Evolutionary conservation across 2,888 invertebrate species (phyloP).

Genomic region (Andrena trimmerana): DNA sequence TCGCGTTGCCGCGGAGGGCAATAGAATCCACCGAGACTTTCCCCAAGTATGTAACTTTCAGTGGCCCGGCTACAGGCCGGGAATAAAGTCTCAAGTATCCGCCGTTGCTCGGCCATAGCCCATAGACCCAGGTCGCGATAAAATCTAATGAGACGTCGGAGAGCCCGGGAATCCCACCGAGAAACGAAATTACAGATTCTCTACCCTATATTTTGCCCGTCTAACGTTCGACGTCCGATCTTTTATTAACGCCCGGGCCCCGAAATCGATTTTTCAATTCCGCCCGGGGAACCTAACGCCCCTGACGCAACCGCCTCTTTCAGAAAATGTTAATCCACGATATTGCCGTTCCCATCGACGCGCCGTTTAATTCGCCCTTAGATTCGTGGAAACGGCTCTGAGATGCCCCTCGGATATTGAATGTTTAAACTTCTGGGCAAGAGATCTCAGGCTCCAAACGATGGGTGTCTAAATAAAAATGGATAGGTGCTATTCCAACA

Average conservation of each 20-base stretch:
- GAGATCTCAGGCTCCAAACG: too few species aligned
- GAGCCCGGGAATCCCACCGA: conserved; percentile 45
- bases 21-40: conserved; percentile 49
- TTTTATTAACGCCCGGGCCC: conserved; percentile 59
- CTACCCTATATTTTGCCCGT: conserved; percentile 57
- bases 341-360: conserved; percentile 4
- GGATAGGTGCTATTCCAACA: too few species aligned
- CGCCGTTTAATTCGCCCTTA: conserved; percentile 15
- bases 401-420: not conserved
- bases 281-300: not conserved
- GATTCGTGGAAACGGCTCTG: not conserved
- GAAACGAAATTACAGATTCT: conserved; percentile 65
- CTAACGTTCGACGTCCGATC: conserved; percentile 54
- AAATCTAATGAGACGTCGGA: conserved; percentile 64
- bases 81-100: conserved; percentile 63
- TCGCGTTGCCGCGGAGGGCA: conserved; percentile 21
- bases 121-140: conserved; percentile 50
- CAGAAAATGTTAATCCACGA: conserved; percentile 31
- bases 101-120: conserved; percentile 36
- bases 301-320: conserved; percentile 16
- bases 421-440: not conserved
- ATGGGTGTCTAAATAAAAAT: too few species aligned
- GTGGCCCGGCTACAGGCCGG: conserved; percentile 34
- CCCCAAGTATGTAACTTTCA: conserved; percentile 57
- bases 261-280: conserved; percentile 60